Base-by-base conservation (phyloP, 2,113 vertebrate genomes). In the Nannobrachium achirus region DNA sequence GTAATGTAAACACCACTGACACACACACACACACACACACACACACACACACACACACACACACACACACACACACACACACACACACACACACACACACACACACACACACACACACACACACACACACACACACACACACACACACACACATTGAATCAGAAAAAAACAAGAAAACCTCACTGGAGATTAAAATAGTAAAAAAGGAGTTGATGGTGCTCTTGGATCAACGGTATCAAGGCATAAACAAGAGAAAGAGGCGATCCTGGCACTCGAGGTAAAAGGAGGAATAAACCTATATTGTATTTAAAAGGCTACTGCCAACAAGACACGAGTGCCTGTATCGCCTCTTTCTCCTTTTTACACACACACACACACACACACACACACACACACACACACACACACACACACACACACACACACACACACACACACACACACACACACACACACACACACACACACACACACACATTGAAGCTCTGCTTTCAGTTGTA, bases 311-410 rank as follows among this genome's bases (percentile, higher is more conserved):
- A 13, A 46, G 14, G 10, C 44, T 46, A 9, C 14, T 11, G 14
- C 10, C 44, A 11, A 11, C 10, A 46, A 46, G 6, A 10, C 44
- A 46, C 14, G 44, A 46, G 14, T 46, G 14, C 14, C 10, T 46
- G 14, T 46, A 13, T 46, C 10, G 6, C 44, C 10, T 13, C 14
- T 13, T 46, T 9, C 10, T 46, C 44, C 44, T 13, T 9, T 46
- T 9, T 10, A 9, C 6, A 52, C 50, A 9, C 8, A 51, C 49
- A 51, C 49, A 51, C 49, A 51, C 49, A 51, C 49, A 51, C 49
- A 51, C 49, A 51, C 49, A 16, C 15, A 18, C 49, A 51, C 49
- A 52, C 50, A 52, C 50, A 52, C 50, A 52, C 50, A 52, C 16
- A 18, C 50, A 52, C 50, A 18, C 49, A 51, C 49, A 15, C 49